Evolutionary conservation across 2,888 invertebrate genomes (phyloP), one percentile per base, ranked within the genome.

Genomic region (Ommatoiulus sabulosus): DNA sequence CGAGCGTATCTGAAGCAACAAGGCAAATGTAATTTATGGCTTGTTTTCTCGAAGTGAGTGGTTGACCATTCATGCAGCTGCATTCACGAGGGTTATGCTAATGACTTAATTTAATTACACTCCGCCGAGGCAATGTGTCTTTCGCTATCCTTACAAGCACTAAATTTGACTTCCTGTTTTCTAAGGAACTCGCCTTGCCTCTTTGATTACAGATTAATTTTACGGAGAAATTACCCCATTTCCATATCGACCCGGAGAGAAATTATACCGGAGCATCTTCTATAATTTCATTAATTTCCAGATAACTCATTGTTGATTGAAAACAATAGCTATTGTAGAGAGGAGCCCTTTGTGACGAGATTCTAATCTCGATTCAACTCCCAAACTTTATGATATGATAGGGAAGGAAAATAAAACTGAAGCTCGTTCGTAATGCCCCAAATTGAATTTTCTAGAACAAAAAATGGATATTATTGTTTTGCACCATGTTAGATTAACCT

Each of bases 71-170:
- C 86, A 86, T 86, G 86, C 86, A 86, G 44, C 20, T 24, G 48
- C 86, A 48, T 86, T 86, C 48, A 86, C 46, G 17, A 86, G 48
- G 86, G 86, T 44, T 86, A 86, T 46, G 48, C 86, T 86, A 86
- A 86, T 86, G n/a, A 86, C 86, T 44, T 86, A 86, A 86, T 86
- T 86, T 86, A 48, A 86, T 86, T 86, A 86, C 24, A 44, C 48
- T 48, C n/a, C n/a, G 86, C 44, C n/a, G 80, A 80, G 35, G 80
- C 80, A 80, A 24, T 80, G 80, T 80, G 80, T 80, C 80, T 80
- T 15, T 80, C 35, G 12, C 80, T 80, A 80, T 80, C 35, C 12
- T 35, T 12, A 10, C 24, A 10, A 52, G 35, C 15, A 4, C 20
- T 72, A 24, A 80, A 80, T 35, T 80, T 24, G 72, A 72, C 72